A percentile compares a stretch with the other conserved stretches of the same genome.
phyloP scores from a whole-genome alignment of 2,888 invertebrate genomes.

The Torymus aiolomorphi region DNA sequence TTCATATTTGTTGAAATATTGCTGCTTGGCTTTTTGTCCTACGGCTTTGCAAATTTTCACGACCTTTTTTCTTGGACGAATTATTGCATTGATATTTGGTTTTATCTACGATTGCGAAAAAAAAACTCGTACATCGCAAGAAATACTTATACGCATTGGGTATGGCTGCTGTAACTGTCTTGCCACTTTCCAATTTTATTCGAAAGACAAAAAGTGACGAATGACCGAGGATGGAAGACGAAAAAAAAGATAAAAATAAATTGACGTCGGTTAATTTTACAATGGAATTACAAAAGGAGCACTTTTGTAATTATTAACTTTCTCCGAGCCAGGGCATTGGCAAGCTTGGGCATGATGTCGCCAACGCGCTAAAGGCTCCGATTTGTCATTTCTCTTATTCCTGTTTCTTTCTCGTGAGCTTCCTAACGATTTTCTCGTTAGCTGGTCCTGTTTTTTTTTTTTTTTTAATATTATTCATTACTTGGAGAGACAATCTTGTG shows the following conservation, averaged over 20 bases:
- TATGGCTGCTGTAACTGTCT: constrained; percentile 72
- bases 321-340: constrained; percentile 92
- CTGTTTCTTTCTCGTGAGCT: constrained; percentile 45
- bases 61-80: background rate
- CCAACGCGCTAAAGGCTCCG: constrained; percentile 72
- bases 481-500: constrained; percentile 12
- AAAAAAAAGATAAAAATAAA: constrained; percentile 39
- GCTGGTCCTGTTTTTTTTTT: constrained; percentile 7
- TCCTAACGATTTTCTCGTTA: constrained; percentile 52
- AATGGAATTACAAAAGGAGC: constrained; percentile 69
- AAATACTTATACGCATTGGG: constrained; percentile 64
- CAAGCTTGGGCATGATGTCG: constrained; percentile 78
- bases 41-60: background rate
- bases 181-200: constrained; percentile 68
- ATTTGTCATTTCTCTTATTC: constrained; percentile 58
- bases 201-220: constrained; percentile 50
- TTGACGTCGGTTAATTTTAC: constrained; percentile 47
- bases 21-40: background rate
- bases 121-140: background rate
- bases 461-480: too few species aligned
- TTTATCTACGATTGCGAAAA: background rate
- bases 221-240: constrained; percentile 60
- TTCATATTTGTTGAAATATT: background rate
- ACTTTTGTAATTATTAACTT: constrained; percentile 68
- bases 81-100: background rate